Percentiles rank a stretch among this genome's conserved stretches.
Evolutionary conservation across 2,113 vertebrate species (phyloP).

Genomic region (Galemys pyrenaicus): DNA sequence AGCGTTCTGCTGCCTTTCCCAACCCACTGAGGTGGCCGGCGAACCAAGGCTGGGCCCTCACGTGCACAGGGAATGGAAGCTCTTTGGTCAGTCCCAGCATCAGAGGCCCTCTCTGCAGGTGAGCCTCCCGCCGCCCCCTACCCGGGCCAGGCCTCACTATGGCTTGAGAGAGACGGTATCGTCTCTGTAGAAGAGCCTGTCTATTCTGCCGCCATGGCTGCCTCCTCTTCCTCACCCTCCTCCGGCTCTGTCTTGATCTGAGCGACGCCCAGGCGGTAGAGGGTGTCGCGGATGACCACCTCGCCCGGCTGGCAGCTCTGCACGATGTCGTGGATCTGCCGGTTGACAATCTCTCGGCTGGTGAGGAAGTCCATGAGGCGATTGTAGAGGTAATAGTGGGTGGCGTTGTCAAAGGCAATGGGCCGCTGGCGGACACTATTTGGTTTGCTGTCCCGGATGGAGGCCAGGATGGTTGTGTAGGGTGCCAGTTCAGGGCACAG

Average conservation of each 20-base stretch:
- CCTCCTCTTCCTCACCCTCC: constrained; percentile 83
- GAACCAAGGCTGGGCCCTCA: neutral
- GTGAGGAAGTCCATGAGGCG: constrained; percentile 96
- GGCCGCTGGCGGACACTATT: constrained; percentile 80
- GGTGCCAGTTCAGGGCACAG: constrained; percentile 94
- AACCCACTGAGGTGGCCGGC: neutral
- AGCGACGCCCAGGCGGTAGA: constrained; percentile 96
- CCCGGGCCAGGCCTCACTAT: constrained; percentile 8
- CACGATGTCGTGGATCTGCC: constrained; percentile 94
- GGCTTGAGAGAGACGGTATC: constrained; percentile 65
- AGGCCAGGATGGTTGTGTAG: constrained; percentile 83
- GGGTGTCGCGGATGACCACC: constrained; percentile 95
- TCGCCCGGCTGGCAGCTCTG: constrained; percentile 96
- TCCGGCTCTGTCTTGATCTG: constrained; percentile 93
- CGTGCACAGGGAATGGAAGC: constrained; percentile 77
- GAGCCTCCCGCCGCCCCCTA: neutral
- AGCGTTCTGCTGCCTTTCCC: neutral
- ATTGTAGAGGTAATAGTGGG: constrained; percentile 98
- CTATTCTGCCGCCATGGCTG: constrained; percentile 73
- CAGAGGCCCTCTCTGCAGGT: constrained; percentile 60
- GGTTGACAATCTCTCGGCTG: constrained; percentile 94
- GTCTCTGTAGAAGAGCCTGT: neutral
- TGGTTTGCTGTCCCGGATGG: constrained; percentile 82
- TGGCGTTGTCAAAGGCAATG: constrained; percentile 92
- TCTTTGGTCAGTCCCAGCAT: constrained; percentile 87